Base-by-base conservation (phyloP, 2,888 invertebrate genomes). In the Cephus pulcher region DNA sequence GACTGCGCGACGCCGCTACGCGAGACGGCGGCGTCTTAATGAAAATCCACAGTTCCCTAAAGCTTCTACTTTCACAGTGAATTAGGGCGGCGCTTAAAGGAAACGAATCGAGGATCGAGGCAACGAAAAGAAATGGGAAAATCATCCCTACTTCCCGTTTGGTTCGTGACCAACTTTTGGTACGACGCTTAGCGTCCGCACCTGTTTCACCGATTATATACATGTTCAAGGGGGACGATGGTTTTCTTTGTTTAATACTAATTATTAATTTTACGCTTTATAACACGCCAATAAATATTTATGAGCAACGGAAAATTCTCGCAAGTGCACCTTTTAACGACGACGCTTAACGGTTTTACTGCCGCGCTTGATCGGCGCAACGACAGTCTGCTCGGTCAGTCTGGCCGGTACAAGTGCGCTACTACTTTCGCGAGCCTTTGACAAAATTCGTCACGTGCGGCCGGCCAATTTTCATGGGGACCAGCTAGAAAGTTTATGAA, bases 241-340 rank as follows among this genome's bases (percentile, higher is more conserved):
- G 0, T 4, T 15, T 40, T 6, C 6, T 33, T 70, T 33, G 12
- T 33, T 30, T 33, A n/a, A 32, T 32, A 23, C 12, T 34, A 73
- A 71, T 78, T 30, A 73, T 78, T 75, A 79, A 75, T 76, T 73
- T 74, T 37, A 40, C 32, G 35, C 77, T 81, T 81, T 76, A 78
- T 77, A 77, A 75, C 33, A 37, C 74, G 37, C 70, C n/a, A 77
- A 76, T 80, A 76, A 82, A 79, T 75, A 80, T 77, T 74, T 75
- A 71, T 30, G 32, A 80, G 77, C 78, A 81, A 78, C 80, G 79
- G 76, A 78, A 77, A 78, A 79, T 79, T 76, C 76, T 77, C 78
- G 34, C 71, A 74, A 76, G 74, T 79, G 76, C 40, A 56, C 32
- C 15, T 69, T 69, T 68, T 73, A 40, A 71, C 75, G 80, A 80